Percentiles rank a stretch among this genome's conserved stretches.
Evolutionary conservation across 2,113 vertebrate genomes (phyloP).

Genomic region (Eclectus roratus): DNA sequence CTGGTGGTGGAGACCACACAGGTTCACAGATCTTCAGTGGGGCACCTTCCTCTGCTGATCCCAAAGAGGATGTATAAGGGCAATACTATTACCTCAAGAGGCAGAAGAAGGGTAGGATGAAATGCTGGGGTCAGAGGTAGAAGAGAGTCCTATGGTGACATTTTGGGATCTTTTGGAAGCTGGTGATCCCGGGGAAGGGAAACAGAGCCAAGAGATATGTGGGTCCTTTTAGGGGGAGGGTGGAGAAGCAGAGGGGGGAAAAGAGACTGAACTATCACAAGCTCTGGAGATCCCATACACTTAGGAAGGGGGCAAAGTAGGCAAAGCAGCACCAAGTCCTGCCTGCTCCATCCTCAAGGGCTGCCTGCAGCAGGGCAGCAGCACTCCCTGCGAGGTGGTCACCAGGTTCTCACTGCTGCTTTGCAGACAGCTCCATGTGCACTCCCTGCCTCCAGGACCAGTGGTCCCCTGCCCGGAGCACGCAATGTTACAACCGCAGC

Average conservation of each 20-base stretch:
- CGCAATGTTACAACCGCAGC: constrained; percentile 64
- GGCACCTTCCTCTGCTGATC: not conserved
- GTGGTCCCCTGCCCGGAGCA: constrained; percentile 78
- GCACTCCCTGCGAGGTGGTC: not conserved
- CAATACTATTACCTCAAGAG: not conserved
- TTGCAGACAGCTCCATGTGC: constrained; percentile 79
- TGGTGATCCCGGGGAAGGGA: not conserved
- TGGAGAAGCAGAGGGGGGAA: not conserved
- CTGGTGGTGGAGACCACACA: not conserved
- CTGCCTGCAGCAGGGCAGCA: not conserved
- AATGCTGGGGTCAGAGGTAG: not conserved
- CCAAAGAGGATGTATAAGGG: not conserved
- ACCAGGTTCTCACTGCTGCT: not conserved
- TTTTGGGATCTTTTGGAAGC: not conserved
- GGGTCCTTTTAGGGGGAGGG: too few species aligned
- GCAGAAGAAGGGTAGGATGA: not conserved
- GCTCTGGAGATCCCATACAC: not conserved
- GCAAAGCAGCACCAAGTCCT: not conserved
- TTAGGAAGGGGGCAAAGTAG: rapidly evolving
- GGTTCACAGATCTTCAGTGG: not conserved
- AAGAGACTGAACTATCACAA: not conserved
- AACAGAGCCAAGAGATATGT: not conserved
- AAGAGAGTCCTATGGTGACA: not conserved
- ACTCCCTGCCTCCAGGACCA: constrained; percentile 64
- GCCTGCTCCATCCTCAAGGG: not conserved